phyloP scores from a whole-genome alignment of 2,888 invertebrate genomes.

The Nezara viridula region DNA sequence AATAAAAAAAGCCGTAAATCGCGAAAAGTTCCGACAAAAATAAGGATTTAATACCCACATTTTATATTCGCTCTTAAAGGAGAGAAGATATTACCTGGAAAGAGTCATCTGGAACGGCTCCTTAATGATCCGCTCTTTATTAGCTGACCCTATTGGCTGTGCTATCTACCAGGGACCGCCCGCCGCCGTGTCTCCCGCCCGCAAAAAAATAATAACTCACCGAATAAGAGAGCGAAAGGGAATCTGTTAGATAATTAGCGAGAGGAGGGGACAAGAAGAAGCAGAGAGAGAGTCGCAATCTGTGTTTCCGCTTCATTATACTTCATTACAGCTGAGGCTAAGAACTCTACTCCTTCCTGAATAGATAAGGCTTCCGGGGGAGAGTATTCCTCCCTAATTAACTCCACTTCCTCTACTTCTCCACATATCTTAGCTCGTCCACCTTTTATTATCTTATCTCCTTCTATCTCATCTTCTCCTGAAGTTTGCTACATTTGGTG shows the following conservation, averaged over 20 bases:
- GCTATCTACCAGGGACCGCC: neutral
- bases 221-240: slow-evolving; percentile 6
- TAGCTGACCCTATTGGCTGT: slow-evolving; percentile 36
- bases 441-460: slow-evolving; percentile 43
- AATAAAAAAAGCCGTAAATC: slow-evolving; percentile 11
- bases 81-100: slow-evolving; percentile 29
- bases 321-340: slow-evolving; percentile 59
- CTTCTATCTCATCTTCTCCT: slow-evolving; percentile 31
- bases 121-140: slow-evolving; percentile 26
- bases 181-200: neutral
- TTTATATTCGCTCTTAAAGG: slow-evolving; percentile 42
- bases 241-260: slow-evolving; percentile 47
- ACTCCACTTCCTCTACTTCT: slow-evolving; percentile 24
- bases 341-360: slow-evolving; percentile 11
- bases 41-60: neutral
- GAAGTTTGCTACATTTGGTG: slow-evolving; percentile 14
- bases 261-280: neutral
- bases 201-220: slow-evolving; percentile 44
- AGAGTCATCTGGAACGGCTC: slow-evolving; percentile 36
- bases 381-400: slow-evolving; percentile 24
- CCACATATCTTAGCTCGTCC: slow-evolving; percentile 44
- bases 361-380: neutral
- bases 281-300: slow-evolving; percentile 63
- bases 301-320: slow-evolving; percentile 66
- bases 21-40: neutral